A percentile compares a stretch with the other conserved stretches of the same genome.
Evolutionary conservation across 2,113 vertebrate genomes (phyloP).

Genomic region (Oreotrochilus melanogaster): DNA sequence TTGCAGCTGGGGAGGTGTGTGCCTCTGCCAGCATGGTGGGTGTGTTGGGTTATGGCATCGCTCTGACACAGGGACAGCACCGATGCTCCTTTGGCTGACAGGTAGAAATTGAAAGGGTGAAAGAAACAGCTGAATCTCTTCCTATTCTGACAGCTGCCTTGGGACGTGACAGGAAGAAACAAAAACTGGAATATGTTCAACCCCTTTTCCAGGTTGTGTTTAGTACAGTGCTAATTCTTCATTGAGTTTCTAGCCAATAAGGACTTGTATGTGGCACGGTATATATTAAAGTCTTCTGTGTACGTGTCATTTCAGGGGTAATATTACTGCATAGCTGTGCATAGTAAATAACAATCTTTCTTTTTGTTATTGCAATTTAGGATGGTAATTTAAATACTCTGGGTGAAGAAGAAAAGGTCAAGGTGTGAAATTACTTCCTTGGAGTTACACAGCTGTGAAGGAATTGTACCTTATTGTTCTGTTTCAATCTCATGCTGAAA

Average conservation of each 20-base stretch:
- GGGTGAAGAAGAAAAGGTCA: not conserved
- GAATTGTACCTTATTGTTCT: not conserved
- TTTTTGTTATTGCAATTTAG: not conserved
- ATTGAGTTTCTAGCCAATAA: not conserved
- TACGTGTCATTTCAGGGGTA: not conserved
- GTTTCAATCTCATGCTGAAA: not conserved
- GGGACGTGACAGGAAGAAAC: not conserved
- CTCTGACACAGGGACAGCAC: not conserved
- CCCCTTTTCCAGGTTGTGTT: not conserved
- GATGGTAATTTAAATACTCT: not conserved
- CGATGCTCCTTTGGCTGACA: not conserved
- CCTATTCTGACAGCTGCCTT: not conserved
- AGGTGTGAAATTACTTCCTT: not conserved
- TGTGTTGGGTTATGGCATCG: rapidly evolving
- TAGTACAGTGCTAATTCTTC: not conserved
- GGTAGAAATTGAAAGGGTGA: not conserved
- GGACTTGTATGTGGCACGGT: not conserved
- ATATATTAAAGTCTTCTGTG: not conserved
- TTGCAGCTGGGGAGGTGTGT: not conserved
- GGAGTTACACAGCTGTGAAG: not conserved
- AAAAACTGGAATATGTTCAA: not conserved
- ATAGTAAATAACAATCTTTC: not conserved
- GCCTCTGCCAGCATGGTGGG: rapidly evolving
- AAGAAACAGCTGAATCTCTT: not conserved
- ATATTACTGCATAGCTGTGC: not conserved